Percentiles rank a stretch among this genome's conserved stretches.
phyloP scores from a whole-genome alignment of 2,797 vertebrate species.

The Fratercula arctica region DNA sequence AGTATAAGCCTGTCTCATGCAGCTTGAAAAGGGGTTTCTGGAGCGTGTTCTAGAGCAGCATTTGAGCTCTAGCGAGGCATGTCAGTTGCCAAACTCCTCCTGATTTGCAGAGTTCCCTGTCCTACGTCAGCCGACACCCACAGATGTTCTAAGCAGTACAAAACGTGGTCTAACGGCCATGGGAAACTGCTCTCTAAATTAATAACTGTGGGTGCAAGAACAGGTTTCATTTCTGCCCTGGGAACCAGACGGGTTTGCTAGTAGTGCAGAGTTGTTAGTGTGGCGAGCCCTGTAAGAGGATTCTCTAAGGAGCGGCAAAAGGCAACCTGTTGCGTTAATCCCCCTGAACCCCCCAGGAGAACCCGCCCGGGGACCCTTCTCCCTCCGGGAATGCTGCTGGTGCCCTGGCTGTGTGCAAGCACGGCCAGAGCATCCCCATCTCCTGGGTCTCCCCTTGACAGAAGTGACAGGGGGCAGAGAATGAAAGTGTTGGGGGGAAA shows the following conservation, averaged over 20 bases:
- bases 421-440: not conserved
- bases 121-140: not conserved
- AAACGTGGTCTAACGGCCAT: fast-evolving
- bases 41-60: not conserved
- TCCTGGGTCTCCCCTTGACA: not conserved
- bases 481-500: fast-evolving
- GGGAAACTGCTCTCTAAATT: not conserved
- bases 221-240: not conserved
- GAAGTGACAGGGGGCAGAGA: not conserved
- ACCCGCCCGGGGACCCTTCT: not conserved
- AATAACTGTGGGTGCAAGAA: fast-evolving
- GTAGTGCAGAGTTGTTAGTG: not conserved
- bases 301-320: not conserved
- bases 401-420: not conserved
- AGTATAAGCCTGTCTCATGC: not conserved
- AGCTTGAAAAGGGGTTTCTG: not conserved
- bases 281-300: not conserved
- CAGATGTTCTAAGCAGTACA: not conserved
- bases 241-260: fast-evolving
- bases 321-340: not conserved
- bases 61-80: not conserved
- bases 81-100: not conserved
- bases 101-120: not conserved
- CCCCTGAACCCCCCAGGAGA: not conserved
- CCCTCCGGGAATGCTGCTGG: fast-evolving